phyloP scores from a whole-genome alignment of 2,888 invertebrate genomes.

The Pollenia labialis region DNA sequence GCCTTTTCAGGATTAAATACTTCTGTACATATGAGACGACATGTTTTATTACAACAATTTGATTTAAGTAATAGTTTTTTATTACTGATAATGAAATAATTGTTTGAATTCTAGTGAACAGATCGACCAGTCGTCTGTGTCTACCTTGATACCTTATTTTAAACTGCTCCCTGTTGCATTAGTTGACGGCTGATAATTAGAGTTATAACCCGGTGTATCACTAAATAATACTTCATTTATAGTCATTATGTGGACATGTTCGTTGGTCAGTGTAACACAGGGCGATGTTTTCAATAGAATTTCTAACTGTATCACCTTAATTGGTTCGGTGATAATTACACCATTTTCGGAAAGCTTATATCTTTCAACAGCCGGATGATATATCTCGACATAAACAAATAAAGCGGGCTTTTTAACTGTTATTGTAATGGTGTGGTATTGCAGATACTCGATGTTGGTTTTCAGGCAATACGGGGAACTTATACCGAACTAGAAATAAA shows the following conservation, averaged over 20 bases:
- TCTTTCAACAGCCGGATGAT: constrained; percentile 75
- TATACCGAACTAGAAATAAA: constrained; percentile 27
- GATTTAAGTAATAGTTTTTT: too few relatives aligned
- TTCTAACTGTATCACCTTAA: constrained; percentile 79
- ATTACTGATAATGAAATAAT: too few relatives aligned
- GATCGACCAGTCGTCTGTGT: too few relatives aligned
- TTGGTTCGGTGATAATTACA: constrained; percentile 81
- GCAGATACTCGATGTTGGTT: constrained; percentile 56
- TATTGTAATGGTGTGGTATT: constrained; percentile 78
- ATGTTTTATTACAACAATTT: too few relatives aligned
- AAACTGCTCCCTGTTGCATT: not conserved
- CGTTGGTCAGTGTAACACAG: constrained; percentile 75
- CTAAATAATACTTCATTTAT: constrained; percentile 80
- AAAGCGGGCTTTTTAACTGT: constrained; percentile 80
- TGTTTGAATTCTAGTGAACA: too few relatives aligned
- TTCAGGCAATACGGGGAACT: constrained; percentile 35
- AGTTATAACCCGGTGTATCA: constrained; percentile 10
- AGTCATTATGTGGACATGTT: constrained; percentile 78
- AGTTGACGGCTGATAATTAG: not conserved
- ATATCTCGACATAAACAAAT: constrained; percentile 81
- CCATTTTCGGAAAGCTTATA: constrained; percentile 82
- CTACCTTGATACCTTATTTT: not conserved
- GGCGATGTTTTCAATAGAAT: constrained; percentile 74
- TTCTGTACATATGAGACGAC: too few relatives aligned
- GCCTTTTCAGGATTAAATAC: too few relatives aligned